These are phyloP conservation scores for Fissipunctia ypsillon DNA, from an alignment of 2,888 invertebrate species.

Conservation along the genomic window DNA sequence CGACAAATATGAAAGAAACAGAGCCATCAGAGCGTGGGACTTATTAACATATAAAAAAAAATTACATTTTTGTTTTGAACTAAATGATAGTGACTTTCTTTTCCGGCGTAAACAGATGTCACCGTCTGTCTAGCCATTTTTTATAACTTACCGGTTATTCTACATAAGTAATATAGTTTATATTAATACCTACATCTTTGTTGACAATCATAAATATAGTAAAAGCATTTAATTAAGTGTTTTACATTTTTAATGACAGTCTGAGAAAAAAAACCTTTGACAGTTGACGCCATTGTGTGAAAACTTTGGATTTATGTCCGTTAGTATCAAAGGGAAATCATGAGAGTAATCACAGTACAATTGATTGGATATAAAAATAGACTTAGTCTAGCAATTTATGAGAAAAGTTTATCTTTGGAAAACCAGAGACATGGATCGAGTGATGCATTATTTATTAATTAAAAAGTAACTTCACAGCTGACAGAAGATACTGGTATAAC, in stretches of 20 bases:
- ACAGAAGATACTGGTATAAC: too few relatives aligned
- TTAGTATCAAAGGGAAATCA: conserved; percentile 14
- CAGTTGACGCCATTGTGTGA: conserved; percentile 13
- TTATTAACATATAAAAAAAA: conserved; percentile 11
- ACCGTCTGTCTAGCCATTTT: conserved; percentile 4
- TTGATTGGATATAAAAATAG: neutral
- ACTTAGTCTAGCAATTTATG: too few relatives aligned
- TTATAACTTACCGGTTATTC: conserved; percentile 33
- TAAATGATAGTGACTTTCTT: conserved; percentile 54
- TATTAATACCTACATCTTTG: conserved; percentile 1
- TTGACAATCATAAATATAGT: conserved; percentile 18
- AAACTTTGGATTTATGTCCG: neutral
- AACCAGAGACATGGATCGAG: neutral
- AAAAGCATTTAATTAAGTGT: neutral
- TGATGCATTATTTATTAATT: too few relatives aligned
- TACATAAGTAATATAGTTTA: neutral
- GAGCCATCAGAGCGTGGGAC: conserved; percentile 16
- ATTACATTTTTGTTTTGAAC: conserved; percentile 19
- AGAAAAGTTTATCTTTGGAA: neutral
- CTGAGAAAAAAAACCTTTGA: conserved; percentile 26
- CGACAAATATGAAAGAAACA: neutral
- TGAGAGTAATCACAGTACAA: neutral
- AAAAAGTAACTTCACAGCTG: too few relatives aligned
- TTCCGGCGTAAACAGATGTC: conserved; percentile 36
- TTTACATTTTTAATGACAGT: conserved; percentile 1